Evolutionary conservation across 1,140 invertebrate genomes (phyloP).

Genomic region (Zaprionus tsacasi): DNA sequence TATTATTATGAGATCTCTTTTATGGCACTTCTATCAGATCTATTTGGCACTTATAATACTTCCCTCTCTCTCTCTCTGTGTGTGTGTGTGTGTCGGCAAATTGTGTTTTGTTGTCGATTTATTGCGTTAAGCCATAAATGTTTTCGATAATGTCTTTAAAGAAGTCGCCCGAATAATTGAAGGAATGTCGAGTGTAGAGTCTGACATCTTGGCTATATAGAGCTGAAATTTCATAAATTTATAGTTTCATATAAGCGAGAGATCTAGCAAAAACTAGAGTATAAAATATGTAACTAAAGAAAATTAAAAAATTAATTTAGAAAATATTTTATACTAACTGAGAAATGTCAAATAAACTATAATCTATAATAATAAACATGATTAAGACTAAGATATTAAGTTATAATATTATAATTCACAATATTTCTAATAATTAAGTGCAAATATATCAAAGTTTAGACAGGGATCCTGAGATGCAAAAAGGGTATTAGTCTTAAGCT

Average conservation of each 20-base stretch:
- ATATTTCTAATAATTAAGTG: too few species aligned
- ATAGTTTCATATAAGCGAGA: not conserved
- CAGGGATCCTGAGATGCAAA: too few species aligned
- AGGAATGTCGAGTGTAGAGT: not conserved
- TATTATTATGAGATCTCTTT: conserved; percentile 56
- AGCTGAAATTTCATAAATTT: not conserved
- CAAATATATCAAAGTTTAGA: too few species aligned
- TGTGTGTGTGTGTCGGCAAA: conserved; percentile 51
- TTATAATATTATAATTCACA: too few species aligned
- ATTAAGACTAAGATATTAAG: too few species aligned
- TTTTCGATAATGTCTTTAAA: conserved; percentile 22
- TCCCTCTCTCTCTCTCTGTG: too few species aligned
- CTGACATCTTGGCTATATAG: not conserved
- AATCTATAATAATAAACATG: too few species aligned
- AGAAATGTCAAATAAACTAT: too few species aligned
- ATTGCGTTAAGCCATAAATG: conserved; percentile 38
- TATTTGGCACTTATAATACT: conserved; percentile 65
- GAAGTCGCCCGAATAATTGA: not conserved
- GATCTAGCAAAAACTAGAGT: too few species aligned
- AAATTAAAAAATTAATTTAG: too few species aligned
- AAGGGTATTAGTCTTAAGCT: too few species aligned
- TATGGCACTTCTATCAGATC: conserved; percentile 27
- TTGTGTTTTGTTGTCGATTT: conserved; percentile 48
- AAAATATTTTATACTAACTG: too few species aligned
- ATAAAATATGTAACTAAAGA: not conserved